phyloP scores from a whole-genome alignment of 2,113 vertebrate genomes.

The Cavia porcellus region DNA sequence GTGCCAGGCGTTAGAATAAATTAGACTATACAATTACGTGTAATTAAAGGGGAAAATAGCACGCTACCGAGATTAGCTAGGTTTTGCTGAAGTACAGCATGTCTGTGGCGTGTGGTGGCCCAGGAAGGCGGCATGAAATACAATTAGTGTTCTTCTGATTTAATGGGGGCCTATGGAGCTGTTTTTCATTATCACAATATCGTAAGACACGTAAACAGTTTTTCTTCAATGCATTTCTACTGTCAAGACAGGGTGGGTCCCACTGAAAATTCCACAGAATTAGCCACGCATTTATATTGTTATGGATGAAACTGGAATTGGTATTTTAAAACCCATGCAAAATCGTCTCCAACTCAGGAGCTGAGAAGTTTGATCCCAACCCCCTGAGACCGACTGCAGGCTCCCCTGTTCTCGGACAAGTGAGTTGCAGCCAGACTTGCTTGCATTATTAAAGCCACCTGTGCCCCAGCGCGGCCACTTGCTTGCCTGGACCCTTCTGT shows the following conservation, averaged over 20 bases:
- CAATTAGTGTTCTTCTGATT: conserved; percentile 71
- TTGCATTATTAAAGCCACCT: conserved; percentile 68
- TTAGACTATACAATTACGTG: conserved; percentile 73
- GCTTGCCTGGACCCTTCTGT: background rate
- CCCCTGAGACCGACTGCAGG: background rate
- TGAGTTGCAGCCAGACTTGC: background rate
- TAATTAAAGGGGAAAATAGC: conserved; percentile 69
- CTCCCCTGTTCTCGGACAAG: background rate
- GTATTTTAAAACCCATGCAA: background rate
- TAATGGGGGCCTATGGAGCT: conserved; percentile 61
- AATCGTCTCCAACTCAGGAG: background rate
- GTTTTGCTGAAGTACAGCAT: conserved; percentile 43
- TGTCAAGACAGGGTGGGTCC: conserved; percentile 47
- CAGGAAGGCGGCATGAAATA: conserved; percentile 16
- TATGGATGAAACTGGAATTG: conserved; percentile 38
- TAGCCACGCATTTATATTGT: conserved; percentile 34
- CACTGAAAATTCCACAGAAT: conserved; percentile 62
- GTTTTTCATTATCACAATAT: conserved; percentile 75
- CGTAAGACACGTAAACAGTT: conserved; percentile 71
- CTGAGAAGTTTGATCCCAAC: background rate
- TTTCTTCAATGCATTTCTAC: conserved; percentile 39
- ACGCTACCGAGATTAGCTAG: conserved; percentile 46
- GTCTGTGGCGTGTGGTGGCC: conserved; percentile 22
- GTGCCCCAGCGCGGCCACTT: background rate
- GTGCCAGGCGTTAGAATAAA: conserved; percentile 78